Conservation (phyloP, 1,140 invertebrate genomes). For the Lucilia sericata region DNA sequence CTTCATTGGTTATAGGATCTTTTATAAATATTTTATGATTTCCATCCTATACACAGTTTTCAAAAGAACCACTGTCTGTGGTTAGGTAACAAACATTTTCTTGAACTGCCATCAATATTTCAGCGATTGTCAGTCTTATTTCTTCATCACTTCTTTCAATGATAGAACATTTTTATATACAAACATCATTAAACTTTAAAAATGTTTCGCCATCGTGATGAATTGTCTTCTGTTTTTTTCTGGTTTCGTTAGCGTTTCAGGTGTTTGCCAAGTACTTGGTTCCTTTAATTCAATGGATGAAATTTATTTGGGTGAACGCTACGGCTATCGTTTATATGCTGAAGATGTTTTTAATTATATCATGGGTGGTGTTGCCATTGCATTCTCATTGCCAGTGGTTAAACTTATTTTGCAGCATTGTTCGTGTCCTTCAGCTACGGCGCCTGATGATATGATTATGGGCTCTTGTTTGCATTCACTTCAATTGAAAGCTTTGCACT, state of each 20-base stretch:
- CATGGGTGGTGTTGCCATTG: conserved; percentile 85
- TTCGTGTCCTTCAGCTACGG: conserved; percentile 74
- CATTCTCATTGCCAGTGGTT: conserved; percentile 70
- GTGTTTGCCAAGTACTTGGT: conserved; percentile 57
- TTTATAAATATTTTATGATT: no score
- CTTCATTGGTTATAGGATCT: no score
- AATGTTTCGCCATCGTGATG: no score
- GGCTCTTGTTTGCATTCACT: conserved; percentile 79
- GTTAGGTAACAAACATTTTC: no score
- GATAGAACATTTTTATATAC: no score
- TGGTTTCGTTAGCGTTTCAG: conserved; percentile 54
- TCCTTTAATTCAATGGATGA: conserved; percentile 55
- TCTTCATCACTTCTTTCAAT: no score
- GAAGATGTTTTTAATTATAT: conserved; percentile 85
- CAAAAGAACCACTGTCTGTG: no score
- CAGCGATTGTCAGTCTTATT: no score
- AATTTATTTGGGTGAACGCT: conserved; percentile 81
- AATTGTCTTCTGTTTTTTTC: not conserved
- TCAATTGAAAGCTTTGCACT: conserved; percentile 76
- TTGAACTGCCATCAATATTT: no score
- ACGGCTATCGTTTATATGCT: conserved; percentile 70
- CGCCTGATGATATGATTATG: conserved; percentile 91
- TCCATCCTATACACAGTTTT: no score
- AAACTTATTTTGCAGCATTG: conserved; percentile 72
- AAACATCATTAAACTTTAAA: no score